Conservation (phyloP, 2,888 invertebrate species). For the Nudaria mundana region DNA sequence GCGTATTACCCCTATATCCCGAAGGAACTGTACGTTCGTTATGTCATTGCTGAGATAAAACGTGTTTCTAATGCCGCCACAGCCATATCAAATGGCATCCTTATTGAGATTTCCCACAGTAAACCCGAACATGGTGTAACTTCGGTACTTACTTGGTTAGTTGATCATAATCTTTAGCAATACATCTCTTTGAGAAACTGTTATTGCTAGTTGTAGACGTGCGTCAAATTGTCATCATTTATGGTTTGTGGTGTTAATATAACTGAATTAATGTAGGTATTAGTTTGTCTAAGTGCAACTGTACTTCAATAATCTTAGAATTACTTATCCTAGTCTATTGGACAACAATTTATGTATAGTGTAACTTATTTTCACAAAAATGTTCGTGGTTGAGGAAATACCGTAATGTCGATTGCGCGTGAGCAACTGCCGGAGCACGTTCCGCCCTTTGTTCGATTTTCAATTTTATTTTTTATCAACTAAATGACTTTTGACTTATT, state of each 20-base stretch:
- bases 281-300: not conserved
- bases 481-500: slow-evolving; percentile 45
- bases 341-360: slow-evolving; percentile 8
- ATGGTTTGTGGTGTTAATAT: slow-evolving; percentile 6
- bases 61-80: slow-evolving; percentile 11
- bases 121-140: slow-evolving; percentile 20
- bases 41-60: not conserved
- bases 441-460: slow-evolving; percentile 58
- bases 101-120: slow-evolving; percentile 13
- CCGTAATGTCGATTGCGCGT: slow-evolving; percentile 45
- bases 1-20: too few relatives aligned
- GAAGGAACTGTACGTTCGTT: too few relatives aligned
- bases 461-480: slow-evolving; percentile 44
- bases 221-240: slow-evolving; percentile 18
- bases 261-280: not conserved
- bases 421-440: slow-evolving; percentile 55
- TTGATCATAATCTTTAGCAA: slow-evolving; percentile 23
- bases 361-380: slow-evolving; percentile 7
- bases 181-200: slow-evolving; percentile 30
- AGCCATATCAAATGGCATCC: not conserved
- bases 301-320: too few relatives aligned
- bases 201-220: slow-evolving; percentile 16
- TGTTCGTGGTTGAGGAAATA: slow-evolving; percentile 30
- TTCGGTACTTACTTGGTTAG: slow-evolving; percentile 19
- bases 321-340: too few relatives aligned